These are phyloP conservation scores for Macrobrachium nipponense DNA, from an alignment of 1,140 invertebrate species.

Conservation along the genomic window DNA sequence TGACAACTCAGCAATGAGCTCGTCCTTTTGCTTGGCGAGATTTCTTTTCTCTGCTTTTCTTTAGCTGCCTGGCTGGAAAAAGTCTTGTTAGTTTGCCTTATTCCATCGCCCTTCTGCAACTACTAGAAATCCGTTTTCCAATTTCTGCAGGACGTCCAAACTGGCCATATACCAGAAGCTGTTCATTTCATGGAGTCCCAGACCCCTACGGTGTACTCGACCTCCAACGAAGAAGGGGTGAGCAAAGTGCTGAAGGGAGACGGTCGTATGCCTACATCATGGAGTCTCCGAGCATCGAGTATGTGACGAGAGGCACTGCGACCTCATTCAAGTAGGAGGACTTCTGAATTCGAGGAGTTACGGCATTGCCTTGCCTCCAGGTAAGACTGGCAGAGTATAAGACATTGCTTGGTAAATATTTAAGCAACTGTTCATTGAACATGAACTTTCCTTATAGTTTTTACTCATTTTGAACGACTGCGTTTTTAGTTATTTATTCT, in stretches of 20 bases:
- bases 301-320: constrained; percentile 68
- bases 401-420: no score
- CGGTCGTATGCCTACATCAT: constrained; percentile 65
- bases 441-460: no score
- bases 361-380: constrained; percentile 69
- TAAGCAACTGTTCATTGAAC: no score
- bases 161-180: constrained; percentile 72
- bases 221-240: constrained; percentile 63
- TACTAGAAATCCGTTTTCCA: no score
- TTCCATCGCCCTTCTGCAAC: no score
- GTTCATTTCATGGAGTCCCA: constrained; percentile 72
- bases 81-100: no score
- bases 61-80: no score
- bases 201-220: constrained; percentile 69
- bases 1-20: no score
- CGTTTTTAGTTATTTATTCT: no score
- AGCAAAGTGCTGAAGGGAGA: constrained; percentile 57
- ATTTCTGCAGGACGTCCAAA: constrained; percentile 70
- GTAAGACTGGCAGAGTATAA: constrained; percentile 43
- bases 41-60: no score
- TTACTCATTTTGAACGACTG: no score
- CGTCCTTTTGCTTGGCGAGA: no score
- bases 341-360: constrained; percentile 70
- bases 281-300: constrained; percentile 67
- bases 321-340: constrained; percentile 68